Base-by-base conservation (phyloP, 37 sponge, comb jelly and placozoan genomes). In the Chondrosia reniformis region DNA sequence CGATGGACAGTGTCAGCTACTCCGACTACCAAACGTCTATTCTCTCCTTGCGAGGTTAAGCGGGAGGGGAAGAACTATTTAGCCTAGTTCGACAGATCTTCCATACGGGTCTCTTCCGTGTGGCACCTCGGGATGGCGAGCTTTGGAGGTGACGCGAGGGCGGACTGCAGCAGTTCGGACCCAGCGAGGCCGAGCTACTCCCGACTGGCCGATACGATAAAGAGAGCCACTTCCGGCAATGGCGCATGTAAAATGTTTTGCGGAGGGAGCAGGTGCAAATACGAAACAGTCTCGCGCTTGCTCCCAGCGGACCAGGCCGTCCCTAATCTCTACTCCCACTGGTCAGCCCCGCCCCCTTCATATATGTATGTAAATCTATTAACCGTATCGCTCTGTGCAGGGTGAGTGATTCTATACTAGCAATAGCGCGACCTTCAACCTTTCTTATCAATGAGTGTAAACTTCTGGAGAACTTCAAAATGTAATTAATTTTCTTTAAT, bases 401-500 rank as follows among this genome's bases (percentile, higher is more conserved):
- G 99, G 93, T 98, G 32, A 98, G 96, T 27, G 89, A 86, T 76
- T 67, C 72, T 27, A 86, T 98, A 1, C 74, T 95, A 42, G 99
- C 99, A 21, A 98, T 95, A 96, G 90, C 99, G 0, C 59, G 99
- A 45, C 96, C 96, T 39, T 96, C 94, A 9, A 89, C 93, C 13
- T 45, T 40, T 0, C 66, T 87, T 27, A 86, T 98, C 49, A 62
- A 63, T 39, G 64, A 90, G 5, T 43, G 81, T 38, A 52, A 83
- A 33, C 72, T 95, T 46, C 66, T 95, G 42, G 85, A 78, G 2
- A 82, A 86, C 40, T 92, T 98, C 40, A 80, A 76, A 55, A 74
- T 39, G 92, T 95, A 37, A 71, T 79, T 34, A 28, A 34, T 45
- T 58, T 3, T 45, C 39, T 77, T 39, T 12, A 45, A 19, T 30